These are phyloP conservation scores for Brachypodius melanocephalos DNA, from an alignment of 2,113 vertebrate species.

Conservation along the genomic window DNA sequence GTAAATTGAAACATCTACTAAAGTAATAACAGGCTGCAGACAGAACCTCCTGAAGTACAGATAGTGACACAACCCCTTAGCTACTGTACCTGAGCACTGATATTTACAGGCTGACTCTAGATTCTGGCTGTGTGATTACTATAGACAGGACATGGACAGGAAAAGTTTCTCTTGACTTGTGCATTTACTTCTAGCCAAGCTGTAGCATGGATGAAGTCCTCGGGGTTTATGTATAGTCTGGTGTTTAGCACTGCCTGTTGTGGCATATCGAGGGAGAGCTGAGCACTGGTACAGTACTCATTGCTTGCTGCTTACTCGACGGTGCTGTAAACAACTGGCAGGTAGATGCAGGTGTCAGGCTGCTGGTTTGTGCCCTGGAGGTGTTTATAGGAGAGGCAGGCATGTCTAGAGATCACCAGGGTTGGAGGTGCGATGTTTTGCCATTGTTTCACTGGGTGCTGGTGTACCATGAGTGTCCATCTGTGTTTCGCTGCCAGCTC, in stretches of 20 bases:
- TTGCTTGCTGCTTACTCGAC: not conserved
- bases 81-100: not conserved
- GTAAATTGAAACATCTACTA: not conserved
- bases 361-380: slow-evolving; percentile 1
- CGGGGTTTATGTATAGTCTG: not conserved
- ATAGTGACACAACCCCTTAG: not conserved
- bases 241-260: not conserved
- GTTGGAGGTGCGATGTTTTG: not conserved
- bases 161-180: not conserved
- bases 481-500: not conserved
- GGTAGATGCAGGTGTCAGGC: not conserved
- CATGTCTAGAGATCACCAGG: not conserved
- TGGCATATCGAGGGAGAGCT: not conserved
- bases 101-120: not conserved
- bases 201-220: not conserved
- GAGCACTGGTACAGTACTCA: not conserved
- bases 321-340: not conserved
- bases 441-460: not conserved
- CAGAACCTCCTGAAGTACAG: not conserved
- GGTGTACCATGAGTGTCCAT: not conserved
- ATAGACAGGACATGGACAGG: not conserved
- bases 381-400: not conserved
- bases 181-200: not conserved
- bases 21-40: not conserved
- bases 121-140: not conserved